Evolutionary conservation across 2,797 vertebrate genomes (phyloP).

Genomic region (Propithecus deckenii): DNA sequence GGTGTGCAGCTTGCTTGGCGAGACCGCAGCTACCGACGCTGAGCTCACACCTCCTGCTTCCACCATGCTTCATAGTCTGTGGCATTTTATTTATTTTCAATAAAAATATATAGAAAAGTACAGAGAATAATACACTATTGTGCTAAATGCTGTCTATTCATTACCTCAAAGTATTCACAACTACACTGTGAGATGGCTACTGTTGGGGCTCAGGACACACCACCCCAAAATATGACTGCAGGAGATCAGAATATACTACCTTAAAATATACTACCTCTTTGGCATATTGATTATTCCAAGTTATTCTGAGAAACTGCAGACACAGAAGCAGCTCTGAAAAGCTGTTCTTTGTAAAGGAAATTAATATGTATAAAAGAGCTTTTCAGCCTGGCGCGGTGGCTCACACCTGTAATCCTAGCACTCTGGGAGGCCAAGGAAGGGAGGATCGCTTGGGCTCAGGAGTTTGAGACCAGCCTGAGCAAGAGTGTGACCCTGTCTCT

Average conservation of each 20-base stretch:
- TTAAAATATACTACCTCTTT: background rate
- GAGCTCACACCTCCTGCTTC: background rate
- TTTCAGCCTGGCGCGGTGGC: background rate
- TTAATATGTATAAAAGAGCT: background rate
- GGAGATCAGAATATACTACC: background rate
- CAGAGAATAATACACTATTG: background rate
- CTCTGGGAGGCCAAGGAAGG: no score
- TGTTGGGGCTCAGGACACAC: background rate
- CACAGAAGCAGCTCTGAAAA: background rate
- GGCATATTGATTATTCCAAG: background rate
- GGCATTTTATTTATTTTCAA: constrained; percentile 27
- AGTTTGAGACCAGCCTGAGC: no score
- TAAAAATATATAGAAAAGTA: background rate
- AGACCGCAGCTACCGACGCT: background rate
- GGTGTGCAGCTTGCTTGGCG: background rate
- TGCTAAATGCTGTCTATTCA: background rate
- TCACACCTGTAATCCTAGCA: no score
- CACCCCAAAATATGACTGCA: background rate
- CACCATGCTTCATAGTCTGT: background rate
- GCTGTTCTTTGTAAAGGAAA: background rate
- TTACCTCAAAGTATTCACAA: background rate
- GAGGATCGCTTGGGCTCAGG: no score
- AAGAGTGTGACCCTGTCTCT: no score
- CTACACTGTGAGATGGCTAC: background rate
- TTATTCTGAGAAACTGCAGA: constrained; percentile 29